Percentiles rank a stretch among this genome's conserved stretches.
Conservation (phyloP, 1,140 invertebrate species). For the Pseudobourletiella spinata region DNA sequence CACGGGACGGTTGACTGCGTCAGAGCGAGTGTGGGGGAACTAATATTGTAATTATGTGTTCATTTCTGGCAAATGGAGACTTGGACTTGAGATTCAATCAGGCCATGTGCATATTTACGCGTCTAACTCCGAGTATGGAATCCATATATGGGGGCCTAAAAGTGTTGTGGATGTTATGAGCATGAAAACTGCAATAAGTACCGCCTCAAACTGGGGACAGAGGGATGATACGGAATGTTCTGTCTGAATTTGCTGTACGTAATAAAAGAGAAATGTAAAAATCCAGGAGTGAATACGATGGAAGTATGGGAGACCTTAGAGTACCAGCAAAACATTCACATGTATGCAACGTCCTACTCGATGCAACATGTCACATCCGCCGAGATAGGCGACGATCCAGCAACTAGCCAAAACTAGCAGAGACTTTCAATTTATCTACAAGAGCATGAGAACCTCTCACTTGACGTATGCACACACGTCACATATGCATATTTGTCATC, state of each 20-base stretch:
- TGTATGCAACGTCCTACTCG: not conserved
- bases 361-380: conserved; percentile 9
- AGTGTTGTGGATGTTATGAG: not conserved
- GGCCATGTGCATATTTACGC: too few relatives aligned
- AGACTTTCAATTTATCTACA: conserved; percentile 7
- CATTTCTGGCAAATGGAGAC: not conserved
- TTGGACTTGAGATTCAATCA: not conserved
- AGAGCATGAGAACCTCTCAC: conserved; percentile 4
- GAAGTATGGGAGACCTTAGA: too few relatives aligned
- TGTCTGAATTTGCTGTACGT: too few relatives aligned
- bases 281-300: too few relatives aligned
- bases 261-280: not conserved
- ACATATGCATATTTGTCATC: too few relatives aligned
- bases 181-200: not conserved
- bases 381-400: not conserved
- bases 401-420: not conserved
- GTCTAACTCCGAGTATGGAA: too few relatives aligned
- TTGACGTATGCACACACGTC: not conserved
- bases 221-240: not conserved
- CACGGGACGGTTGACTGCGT: too few relatives aligned
- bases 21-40: not conserved
- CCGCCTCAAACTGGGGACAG: not conserved
- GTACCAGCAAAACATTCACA: too few relatives aligned
- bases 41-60: not conserved
- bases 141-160: not conserved